phyloP scores from a whole-genome alignment of 2,113 vertebrate genomes.

The Xerus inauris region DNA sequence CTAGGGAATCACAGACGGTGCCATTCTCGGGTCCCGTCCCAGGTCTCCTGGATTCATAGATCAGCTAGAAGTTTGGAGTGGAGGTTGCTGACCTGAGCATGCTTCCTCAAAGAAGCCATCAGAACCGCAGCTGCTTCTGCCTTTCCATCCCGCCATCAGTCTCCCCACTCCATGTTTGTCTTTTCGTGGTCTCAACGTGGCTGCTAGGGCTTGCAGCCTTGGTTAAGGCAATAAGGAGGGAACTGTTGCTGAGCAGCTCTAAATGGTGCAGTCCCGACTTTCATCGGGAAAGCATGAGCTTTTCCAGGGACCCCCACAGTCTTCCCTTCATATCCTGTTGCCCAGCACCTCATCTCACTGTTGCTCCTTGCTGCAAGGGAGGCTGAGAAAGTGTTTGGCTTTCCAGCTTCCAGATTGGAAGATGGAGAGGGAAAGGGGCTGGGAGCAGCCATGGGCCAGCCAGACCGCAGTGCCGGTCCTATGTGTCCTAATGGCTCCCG shows the following conservation, averaged over 20 bases:
- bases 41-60: neutral
- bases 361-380: neutral
- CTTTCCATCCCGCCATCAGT: neutral
- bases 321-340: neutral
- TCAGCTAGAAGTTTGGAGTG: neutral
- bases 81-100: neutral
- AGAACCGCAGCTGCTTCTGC: neutral
- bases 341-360: neutral
- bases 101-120: neutral
- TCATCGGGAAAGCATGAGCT: neutral
- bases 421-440: neutral
- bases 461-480: neutral
- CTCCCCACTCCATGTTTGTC: neutral
- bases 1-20: accelerated
- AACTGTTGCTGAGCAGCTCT: neutral
- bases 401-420: neutral
- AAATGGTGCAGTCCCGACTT: neutral
- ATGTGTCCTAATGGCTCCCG: neutral
- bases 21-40: neutral
- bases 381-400: neutral
- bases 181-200: neutral
- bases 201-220: neutral
- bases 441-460: accelerated
- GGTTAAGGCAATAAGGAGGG: neutral
- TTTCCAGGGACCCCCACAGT: neutral